Base-by-base conservation (phyloP, 1,140 invertebrate genomes). In the Pogonus chalceus region DNA sequence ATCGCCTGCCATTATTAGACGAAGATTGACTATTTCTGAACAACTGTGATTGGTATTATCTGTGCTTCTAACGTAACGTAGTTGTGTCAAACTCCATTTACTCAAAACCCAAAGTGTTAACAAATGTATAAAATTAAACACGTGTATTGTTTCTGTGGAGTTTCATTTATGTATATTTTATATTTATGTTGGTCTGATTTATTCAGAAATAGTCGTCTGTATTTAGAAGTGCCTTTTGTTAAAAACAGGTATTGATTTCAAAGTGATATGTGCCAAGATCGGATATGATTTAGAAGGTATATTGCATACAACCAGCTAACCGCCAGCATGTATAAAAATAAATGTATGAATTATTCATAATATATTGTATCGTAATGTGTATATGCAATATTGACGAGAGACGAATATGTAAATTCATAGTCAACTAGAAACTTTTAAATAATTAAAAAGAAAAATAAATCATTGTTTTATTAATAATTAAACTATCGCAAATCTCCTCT, bases 171-270 rank as follows among this genome's bases (percentile, higher is more conserved):
- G 14, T 14, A 31, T 31, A 7, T 31, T 7, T 31, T 14, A 31
- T n/a, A 14, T 31, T 31, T 14, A 31, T 31, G 4, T 31, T 14
- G 14, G 26, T 31, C 14, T 4, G 26, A 31, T 7, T 14, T 31
- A 31, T 31, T 31, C 37, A 43, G 37, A 43, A 43, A 43, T 43
- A 43, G 37, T 43, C 18, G 37, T 12, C 9, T 12, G 18, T 10
- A 12, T 43, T 43, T 43, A 43, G 37, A 43, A 43, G 37, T 43
- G 37, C 37, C 37, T 43, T 43, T 43, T 43, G 37, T 43, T 43
- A 43, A 12, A 43, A 43, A 43, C 37, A 43, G 37, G 37, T 43
- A 43, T 43, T 43, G 37, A 43, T 43, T 43, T 43, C 18, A 43
- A 9, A 43, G 37, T 43, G 37, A 43, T 43, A 43, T 43, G 37